Conservation (phyloP, 30 jellyfish, hydroid and myxozoan genomes). For the Aurelia aurita complex sp. Pacific region DNA sequence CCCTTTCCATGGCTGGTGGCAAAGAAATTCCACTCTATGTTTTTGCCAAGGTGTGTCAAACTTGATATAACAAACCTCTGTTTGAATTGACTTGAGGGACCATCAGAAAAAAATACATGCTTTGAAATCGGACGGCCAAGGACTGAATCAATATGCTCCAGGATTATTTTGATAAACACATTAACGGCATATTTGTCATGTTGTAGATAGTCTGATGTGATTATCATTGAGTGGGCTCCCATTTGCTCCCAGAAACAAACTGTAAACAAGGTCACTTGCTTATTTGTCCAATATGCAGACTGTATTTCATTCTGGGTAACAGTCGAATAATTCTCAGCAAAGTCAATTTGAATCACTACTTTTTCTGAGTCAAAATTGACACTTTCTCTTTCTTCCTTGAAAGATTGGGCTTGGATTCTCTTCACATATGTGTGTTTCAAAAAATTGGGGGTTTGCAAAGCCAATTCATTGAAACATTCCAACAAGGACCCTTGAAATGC, state of each 20-base stretch:
- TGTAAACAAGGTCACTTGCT: slow-evolving; percentile 5
- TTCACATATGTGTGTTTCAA: slow-evolving; percentile 8
- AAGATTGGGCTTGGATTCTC: slow-evolving; percentile 1
- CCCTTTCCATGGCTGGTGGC: slow-evolving; percentile 7
- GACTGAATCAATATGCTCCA: slow-evolving; percentile 10
- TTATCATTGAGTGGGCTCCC: slow-evolving; percentile 13
- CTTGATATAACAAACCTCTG: slow-evolving; percentile 12
- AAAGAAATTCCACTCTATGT: slow-evolving; percentile 11
- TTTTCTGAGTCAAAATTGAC: slow-evolving; percentile 7
- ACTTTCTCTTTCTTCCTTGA: slow-evolving; percentile 14
- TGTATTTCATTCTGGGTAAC: slow-evolving; percentile 10
- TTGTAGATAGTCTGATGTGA: slow-evolving; percentile 10
- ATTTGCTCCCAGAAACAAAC: slow-evolving; percentile 14
- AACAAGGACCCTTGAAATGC: slow-evolving; percentile 3
- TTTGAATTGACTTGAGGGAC: slow-evolving; percentile 11
- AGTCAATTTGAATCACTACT: slow-evolving; percentile 3
- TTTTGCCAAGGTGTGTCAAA: slow-evolving; percentile 16
- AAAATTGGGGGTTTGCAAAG: background rate
- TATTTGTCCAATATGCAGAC: slow-evolving; percentile 15
- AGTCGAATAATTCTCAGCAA: slow-evolving; percentile 9
- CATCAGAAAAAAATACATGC: slow-evolving; percentile 11
- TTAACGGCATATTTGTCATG: slow-evolving; percentile 1
- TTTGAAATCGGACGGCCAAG: slow-evolving; percentile 5
- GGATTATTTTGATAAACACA: slow-evolving; percentile 8
- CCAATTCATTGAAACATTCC: slow-evolving; percentile 9